Conservation (phyloP, 2,113 vertebrate genomes). For the Agapornis roseicollis region DNA sequence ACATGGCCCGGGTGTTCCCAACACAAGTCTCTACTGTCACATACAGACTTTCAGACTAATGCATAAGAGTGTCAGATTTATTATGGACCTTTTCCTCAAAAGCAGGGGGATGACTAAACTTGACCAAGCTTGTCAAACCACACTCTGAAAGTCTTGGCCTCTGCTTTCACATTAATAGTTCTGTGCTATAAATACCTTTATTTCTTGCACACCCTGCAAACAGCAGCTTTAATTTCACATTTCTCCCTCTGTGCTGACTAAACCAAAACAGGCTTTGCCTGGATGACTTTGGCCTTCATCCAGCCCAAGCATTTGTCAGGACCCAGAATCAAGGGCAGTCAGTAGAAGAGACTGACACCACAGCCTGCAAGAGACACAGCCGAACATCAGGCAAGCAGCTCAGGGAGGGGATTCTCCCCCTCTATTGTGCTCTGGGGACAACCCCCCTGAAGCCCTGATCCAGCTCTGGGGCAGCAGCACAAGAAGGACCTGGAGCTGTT, state of each 20-base stretch:
- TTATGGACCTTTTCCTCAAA: background rate
- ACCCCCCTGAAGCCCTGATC: background rate
- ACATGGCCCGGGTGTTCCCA: fast-evolving
- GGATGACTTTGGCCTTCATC: background rate
- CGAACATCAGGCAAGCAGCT: background rate
- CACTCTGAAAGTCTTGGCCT: background rate
- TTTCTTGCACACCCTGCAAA: background rate
- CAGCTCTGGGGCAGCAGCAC: background rate
- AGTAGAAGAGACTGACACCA: background rate
- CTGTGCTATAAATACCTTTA: background rate
- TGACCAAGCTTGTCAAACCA: background rate
- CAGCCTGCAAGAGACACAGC: background rate
- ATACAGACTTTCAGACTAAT: background rate
- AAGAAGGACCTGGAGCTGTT: background rate
- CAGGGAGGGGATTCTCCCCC: background rate
- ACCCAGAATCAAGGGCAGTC: background rate
- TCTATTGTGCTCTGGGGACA: background rate
- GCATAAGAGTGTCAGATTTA: background rate
- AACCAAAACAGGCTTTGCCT: background rate
- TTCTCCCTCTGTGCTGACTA: background rate
- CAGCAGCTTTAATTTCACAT: background rate
- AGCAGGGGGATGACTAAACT: background rate
- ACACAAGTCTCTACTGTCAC: background rate
- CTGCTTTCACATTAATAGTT: background rate
- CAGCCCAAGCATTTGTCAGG: background rate